Evolutionary conservation across 2,888 invertebrate genomes (phyloP), one percentile per base, ranked within the genome.

Genomic region (Drosophila meridiana): DNA sequence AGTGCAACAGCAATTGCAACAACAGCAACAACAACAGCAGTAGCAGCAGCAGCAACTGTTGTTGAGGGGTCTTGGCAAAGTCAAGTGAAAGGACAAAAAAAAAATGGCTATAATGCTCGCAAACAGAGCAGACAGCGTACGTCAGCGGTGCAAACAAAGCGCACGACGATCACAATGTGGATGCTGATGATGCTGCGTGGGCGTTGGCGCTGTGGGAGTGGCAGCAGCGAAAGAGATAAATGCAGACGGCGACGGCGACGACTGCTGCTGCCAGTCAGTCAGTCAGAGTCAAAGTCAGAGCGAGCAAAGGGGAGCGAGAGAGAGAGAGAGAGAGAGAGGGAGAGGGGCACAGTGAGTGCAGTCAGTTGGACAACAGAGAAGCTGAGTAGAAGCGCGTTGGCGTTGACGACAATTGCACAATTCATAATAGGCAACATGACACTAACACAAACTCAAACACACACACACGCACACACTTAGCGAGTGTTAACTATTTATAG

Each of bases 401-500:
- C 83, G 87, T 75, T 81, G 89, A 86, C 87, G 80, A 86, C 86
- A 86, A 86, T 86, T 87, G 86, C 83, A 87, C 89, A 86, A 86
- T 86, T 89, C 87, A 89, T 89, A 86, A 86, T 86, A 80, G 87
- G 85, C 80, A 89, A 87, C 82, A 82, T 80, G 82, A 82, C 82
- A 78, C 78, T 40, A 57, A 57, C 70, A 60, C 66, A 61, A 53
- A 56, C 45, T 36, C 61, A 34, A 45, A 53, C 47, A 45, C 34
- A 28, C 34, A 13, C 32, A 30, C 48, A 47, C 40, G 34, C 43
- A 8, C 43, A 3, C 52, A 43, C 50, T 40, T 52, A 32, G 63
- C 61, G 60, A 71, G 75, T 78, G 87, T 76, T 80, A 83, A 74
- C 83, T 79, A 75, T 74, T 81, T 74, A 85, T 56, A 58, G 69